Percentiles rank a stretch among this genome's conserved stretches.
Conservation (phyloP, 2,113 vertebrate genomes). For the Ptilonorhynchus violaceus region DNA sequence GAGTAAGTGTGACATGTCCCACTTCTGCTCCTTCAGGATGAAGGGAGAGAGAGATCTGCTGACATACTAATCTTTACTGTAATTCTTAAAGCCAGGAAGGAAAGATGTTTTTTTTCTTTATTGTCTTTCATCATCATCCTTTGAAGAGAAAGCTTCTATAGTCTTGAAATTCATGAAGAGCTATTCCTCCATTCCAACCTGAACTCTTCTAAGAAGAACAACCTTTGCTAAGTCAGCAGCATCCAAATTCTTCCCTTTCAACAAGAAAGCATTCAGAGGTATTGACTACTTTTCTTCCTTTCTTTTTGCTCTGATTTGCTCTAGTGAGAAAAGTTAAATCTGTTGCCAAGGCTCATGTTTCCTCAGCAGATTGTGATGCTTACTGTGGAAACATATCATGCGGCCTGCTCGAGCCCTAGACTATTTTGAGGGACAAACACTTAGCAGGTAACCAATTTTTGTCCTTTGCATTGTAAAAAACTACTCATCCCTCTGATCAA, state of each 20-base stretch:
- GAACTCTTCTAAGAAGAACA: background rate
- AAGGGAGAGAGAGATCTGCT: background rate
- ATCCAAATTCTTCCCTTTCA: background rate
- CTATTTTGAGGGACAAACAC: background rate
- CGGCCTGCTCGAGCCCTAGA: background rate
- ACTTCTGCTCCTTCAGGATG: background rate
- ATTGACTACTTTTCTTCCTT: background rate
- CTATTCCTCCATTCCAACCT: background rate
- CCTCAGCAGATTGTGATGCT: background rate
- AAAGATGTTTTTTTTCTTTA: background rate
- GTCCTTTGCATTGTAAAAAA: background rate
- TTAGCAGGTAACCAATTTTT: background rate
- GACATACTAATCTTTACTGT: background rate
- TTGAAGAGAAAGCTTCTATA: background rate
- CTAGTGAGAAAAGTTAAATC: background rate
- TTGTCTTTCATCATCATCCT: background rate
- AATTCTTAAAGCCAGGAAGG: background rate
- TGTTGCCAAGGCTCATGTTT: background rate
- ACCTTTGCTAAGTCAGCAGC: background rate
- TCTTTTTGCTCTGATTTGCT: background rate
- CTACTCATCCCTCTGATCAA: background rate
- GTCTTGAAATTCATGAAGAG: background rate
- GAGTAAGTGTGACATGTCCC: background rate
- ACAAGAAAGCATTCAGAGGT: background rate
- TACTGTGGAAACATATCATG: background rate